Evolutionary conservation across 2,888 invertebrate species (phyloP), one percentile per base, ranked within the genome.

Genomic region (Hypselothyrea guttata): DNA sequence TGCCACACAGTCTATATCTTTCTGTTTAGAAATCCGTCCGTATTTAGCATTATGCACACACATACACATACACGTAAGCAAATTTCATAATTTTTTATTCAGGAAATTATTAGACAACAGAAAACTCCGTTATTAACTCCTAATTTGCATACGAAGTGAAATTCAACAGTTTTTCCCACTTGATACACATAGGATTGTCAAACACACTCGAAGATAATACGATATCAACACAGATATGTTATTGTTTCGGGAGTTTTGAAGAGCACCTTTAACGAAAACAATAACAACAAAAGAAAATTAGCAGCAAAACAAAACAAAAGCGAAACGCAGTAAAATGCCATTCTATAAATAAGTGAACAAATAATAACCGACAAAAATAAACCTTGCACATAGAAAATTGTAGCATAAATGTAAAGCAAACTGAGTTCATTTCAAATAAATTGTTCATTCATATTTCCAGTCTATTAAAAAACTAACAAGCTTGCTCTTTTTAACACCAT

Each of bases 261-360:
- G 86, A 81, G 81, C 81, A 81, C 86, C 81, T 84, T 79, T 62
- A 76, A 84, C 53, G 84, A 74, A 83, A 81, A 83, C 81, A 81
- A 81, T 81, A 81, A 67, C n/a, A n/a, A n/a, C n/a, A n/a, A n/a
- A n/a, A n/a, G 33, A 72, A 63, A 61, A 69, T 71, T 67, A 83
- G 84, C 84, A 75, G 71, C 55, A 59, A 56, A 59, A 44, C 35
- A 63, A 54, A 40, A 38, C 45, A 42, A 58, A 71, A 44, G 53
- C 47, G 40, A 60, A 64, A 56, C 18, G 57, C 61, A 73, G 51
- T 47, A 41, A 59, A 54, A 71, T 57, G 64, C 56, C 59, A 63
- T n/a, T n/a, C n/a, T 64, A 44, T 58, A 46, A 62, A 34, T 75
- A 82, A 77, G 68, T n/a, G 22, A 47, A 22, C 47, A 37, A 33